These are phyloP conservation scores for Meloe dianella DNA, from an alignment of 2,888 invertebrate species.

Conservation along the genomic window DNA sequence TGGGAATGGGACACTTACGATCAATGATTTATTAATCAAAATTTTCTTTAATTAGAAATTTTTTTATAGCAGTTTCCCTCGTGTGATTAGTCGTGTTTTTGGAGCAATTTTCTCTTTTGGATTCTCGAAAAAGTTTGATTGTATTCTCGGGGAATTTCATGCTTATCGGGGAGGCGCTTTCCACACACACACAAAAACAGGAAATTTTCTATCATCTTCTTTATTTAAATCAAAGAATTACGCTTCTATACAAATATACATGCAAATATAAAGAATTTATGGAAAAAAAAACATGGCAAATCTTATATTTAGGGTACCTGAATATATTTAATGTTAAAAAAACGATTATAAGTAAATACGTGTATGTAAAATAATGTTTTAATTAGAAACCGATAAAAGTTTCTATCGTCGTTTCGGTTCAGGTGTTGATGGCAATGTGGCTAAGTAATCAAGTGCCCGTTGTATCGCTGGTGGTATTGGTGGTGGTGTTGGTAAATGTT, in stretches of 20 bases:
- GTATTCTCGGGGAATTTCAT: no score
- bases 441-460: constrained; percentile 41
- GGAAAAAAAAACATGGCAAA: neutral
- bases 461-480: constrained; percentile 50
- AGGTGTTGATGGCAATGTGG: constrained; percentile 62
- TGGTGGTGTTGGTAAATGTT: constrained; percentile 52
- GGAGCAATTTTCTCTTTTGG: no score
- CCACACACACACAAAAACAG: no score
- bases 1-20: no score
- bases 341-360: neutral
- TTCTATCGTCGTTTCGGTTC: constrained; percentile 26
- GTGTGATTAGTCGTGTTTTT: no score
- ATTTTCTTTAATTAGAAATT: no score
- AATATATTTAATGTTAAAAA: constrained; percentile 20
- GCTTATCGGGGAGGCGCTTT: no score
- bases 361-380: neutral
- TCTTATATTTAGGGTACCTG: constrained; percentile 22
- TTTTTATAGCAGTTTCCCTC: no score
- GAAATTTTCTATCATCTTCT: no score
- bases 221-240: no score
- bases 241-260: neutral
- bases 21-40: no score
- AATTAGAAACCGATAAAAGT: neutral
- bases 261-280: neutral
- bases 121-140: no score